These are phyloP conservation scores for Amia ocellicauda DNA, from an alignment of 2,113 vertebrate genomes.

Conservation along the genomic window DNA sequence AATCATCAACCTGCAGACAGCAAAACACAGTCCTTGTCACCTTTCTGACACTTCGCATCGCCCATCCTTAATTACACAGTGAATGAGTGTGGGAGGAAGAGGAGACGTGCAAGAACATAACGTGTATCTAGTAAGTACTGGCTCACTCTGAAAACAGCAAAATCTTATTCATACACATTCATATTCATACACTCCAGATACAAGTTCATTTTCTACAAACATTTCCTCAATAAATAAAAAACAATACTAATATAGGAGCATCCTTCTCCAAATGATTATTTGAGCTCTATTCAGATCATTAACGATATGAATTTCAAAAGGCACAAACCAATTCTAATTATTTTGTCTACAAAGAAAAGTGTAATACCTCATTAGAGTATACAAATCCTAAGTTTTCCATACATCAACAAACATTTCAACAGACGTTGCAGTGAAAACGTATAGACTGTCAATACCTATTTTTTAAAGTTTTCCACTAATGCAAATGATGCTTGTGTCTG, in stretches of 20 bases:
- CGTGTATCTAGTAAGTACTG: not conserved
- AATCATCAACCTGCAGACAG: slow-evolving; percentile 42
- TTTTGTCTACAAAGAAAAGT: not conserved
- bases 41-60: slow-evolving; percentile 44
- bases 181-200: not conserved
- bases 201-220: too few relatives aligned
- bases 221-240: not conserved
- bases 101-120: not conserved
- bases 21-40: slow-evolving; percentile 32
- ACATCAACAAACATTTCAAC: too few relatives aligned
- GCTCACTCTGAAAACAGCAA: not conserved
- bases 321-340: not conserved
- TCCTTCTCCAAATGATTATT: not conserved
- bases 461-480: not conserved
- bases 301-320: not conserved
- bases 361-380: too few relatives aligned
- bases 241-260: not conserved
- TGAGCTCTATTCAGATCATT: not conserved
- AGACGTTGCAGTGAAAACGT: not conserved
- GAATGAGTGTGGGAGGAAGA: slow-evolving; percentile 47
- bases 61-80: slow-evolving; percentile 40
- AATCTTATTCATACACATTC: not conserved
- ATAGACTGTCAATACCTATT: not conserved
- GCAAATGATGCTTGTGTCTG: not conserved
- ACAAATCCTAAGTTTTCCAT: too few relatives aligned